Base-by-base conservation (phyloP, 2,797 vertebrate species). In the Sebastes trivittatus region DNA sequence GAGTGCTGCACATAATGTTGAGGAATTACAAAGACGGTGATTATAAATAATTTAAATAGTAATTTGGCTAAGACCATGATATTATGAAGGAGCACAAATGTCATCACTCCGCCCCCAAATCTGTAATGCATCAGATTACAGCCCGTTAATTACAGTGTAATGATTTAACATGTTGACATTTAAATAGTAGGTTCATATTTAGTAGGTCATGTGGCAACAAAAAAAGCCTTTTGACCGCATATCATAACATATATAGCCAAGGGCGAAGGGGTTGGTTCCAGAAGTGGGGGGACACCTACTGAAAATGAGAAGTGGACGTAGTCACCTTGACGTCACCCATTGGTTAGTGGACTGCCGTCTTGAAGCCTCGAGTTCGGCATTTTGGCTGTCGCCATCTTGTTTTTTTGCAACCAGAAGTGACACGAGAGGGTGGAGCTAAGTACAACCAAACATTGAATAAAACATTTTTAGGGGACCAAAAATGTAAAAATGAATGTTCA, bases 11-110 rank as follows among this genome's bases (percentile, higher is more conserved):
- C 68, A 88, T 70, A 62, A 83, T 56, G 58, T 55, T 32, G 61
- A 75, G 69, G 36, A 82, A 77, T 77, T 49, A 58, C 72, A 52
- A 70, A 84, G 65, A 73, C 11, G 23, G 10, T 72, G 68, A 87
- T 90, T 83, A 80, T 64, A 55, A 77, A 71, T 85, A 4, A 87
- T 86, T 88, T 65, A 76, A 86, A 86, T 42, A 74, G 71, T 27
- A 86, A 84, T 86, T 59, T 76, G 76, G 61, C 63, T 23, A 25
- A 67, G 56, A 75, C 52, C 7, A 20, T 7, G 14, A 46, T 61
- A 32, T 62, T 34, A 72, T n/a, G 11, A 59, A 36, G n/a, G 13
- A 63, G 52, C 27, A 11, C 30, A 29, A 64, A 16, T 46, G 22
- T 25, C n/a, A 38, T 27, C 5, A 25, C 22, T 58, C 7, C n/a